phyloP scores from a whole-genome alignment of 2,113 vertebrate genomes.

The Nesogale talazaci region DNA sequence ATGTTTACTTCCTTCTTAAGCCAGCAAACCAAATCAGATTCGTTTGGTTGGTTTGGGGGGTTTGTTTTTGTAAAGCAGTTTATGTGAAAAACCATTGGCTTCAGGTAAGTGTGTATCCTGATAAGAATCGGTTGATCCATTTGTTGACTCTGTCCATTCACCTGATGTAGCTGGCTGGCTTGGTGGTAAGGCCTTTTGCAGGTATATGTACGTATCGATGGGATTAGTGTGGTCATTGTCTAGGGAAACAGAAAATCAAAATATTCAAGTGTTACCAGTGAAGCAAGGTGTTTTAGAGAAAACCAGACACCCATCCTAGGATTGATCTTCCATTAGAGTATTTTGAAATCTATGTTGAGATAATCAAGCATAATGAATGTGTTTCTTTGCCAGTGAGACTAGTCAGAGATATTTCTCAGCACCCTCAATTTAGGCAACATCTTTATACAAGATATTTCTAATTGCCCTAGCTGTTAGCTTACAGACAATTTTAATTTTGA shows the following conservation, averaged over 20 bases:
- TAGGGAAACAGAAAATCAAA: not conserved
- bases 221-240: too few species aligned
- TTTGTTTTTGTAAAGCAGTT: not conserved
- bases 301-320: not conserved
- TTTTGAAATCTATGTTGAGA: not conserved
- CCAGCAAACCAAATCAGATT: not conserved
- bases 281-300: not conserved
- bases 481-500: not conserved
- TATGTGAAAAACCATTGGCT: not conserved
- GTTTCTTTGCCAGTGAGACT: not conserved
- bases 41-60: not conserved
- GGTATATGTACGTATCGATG: not conserved
- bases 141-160: not conserved
- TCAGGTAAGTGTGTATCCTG: constrained; percentile 45
- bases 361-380: not conserved
- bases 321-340: not conserved
- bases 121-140: not conserved
- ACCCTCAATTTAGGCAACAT: not conserved
- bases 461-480: not conserved
- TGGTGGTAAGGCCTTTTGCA: not conserved
- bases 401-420: not conserved
- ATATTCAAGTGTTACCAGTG: not conserved
- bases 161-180: not conserved
- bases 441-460: not conserved
- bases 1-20: constrained; percentile 39